These are phyloP conservation scores for Carollia perspicillata DNA, from an alignment of 2,113 vertebrate species.

Conservation along the genomic window DNA sequence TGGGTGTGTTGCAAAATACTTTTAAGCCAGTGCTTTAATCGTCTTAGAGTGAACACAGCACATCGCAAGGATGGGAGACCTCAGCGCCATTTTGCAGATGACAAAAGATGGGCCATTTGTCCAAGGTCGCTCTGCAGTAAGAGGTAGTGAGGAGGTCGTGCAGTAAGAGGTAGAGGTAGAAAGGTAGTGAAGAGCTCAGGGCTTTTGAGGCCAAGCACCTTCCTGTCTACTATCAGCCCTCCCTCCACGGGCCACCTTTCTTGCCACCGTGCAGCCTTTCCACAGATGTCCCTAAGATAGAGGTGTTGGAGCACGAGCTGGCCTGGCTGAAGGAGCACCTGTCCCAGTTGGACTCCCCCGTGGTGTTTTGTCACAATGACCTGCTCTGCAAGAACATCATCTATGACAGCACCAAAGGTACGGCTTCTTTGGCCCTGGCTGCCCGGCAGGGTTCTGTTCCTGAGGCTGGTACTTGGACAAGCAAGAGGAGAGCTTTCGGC, in stretches of 20 bases:
- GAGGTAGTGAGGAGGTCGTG: background rate
- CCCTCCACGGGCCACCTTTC: background rate
- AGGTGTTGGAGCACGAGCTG: conserved; percentile 90
- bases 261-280: conserved; percentile 82
- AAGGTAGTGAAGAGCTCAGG: too few relatives aligned
- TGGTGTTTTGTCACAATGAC: conserved; percentile 98
- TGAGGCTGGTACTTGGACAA: background rate
- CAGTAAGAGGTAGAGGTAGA: too few relatives aligned
- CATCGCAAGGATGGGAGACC: background rate
- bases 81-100: background rate
- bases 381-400: conserved; percentile 99
- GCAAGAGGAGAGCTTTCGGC: background rate
- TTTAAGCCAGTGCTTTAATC: background rate
- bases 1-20: background rate
- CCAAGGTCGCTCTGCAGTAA: background rate
- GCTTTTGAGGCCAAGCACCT: background rate
- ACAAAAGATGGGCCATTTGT: background rate
- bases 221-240: background rate
- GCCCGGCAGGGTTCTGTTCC: accelerated
- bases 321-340: conserved; percentile 94
- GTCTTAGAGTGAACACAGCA: background rate
- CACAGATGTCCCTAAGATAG: conserved; percentile 89
- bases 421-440: accelerated
- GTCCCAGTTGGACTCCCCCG: conserved; percentile 89
- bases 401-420: conserved; percentile 90